phyloP scores from a whole-genome alignment of 1,140 invertebrate genomes.

The Hirudo medicinalis region DNA sequence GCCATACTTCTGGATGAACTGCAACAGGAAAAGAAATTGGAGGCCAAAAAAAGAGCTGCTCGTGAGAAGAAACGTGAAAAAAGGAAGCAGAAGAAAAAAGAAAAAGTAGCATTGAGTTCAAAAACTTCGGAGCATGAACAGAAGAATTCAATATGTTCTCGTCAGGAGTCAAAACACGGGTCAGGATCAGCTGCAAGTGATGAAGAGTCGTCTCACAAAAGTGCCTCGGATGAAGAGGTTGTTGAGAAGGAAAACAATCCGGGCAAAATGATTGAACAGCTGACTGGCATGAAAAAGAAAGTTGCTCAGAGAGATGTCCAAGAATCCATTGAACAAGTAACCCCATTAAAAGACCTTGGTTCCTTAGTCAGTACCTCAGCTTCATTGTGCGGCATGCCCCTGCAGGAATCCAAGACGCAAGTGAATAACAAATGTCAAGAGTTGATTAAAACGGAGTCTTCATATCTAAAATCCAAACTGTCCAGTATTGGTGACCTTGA shows the following conservation, averaged over 20 bases:
- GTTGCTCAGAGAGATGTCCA: not conserved
- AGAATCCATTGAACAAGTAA: not conserved
- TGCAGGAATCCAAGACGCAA: slow-evolving; percentile 8
- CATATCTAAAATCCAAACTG: slow-evolving; percentile 5
- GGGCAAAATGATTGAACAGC: not conserved
- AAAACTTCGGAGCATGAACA: not conserved
- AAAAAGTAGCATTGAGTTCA: not conserved
- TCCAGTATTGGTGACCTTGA: slow-evolving; percentile 36
- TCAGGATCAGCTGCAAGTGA: not conserved
- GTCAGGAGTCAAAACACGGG: not conserved
- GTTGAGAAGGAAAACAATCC: slow-evolving; percentile 2
- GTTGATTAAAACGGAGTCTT: not conserved
- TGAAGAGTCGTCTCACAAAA: not conserved
- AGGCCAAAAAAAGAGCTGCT: slow-evolving; percentile 76
- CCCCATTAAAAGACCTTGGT: not conserved
- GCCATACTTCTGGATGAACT: slow-evolving; percentile 82
- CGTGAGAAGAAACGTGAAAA: slow-evolving; percentile 76
- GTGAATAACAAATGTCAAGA: not conserved
- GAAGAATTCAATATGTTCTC: not conserved
- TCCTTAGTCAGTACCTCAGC: not conserved
- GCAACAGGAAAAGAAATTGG: slow-evolving; percentile 77
- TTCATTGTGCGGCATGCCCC: not conserved
- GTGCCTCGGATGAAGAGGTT: slow-evolving; percentile 2
- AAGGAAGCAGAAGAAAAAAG: slow-evolving; percentile 82
- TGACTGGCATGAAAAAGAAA: not conserved